Base-by-base conservation (phyloP, 2,797 vertebrate species). In the Gymnothorax reevesii region DNA sequence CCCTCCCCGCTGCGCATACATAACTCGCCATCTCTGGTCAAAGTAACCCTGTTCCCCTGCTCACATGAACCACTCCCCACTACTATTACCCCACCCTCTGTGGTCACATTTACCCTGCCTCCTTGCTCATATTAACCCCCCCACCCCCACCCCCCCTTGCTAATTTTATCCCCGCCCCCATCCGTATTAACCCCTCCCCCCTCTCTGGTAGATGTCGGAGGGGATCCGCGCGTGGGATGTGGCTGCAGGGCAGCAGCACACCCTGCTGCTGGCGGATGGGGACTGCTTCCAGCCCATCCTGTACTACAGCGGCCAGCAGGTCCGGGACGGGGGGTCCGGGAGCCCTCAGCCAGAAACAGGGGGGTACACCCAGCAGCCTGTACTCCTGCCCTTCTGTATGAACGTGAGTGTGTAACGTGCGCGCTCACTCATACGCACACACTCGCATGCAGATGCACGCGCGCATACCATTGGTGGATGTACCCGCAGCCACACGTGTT, bases 271-370 rank as follows among this genome's bases (percentile, higher is more conserved):
- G 75, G 97, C 97, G 33, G 98, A 99, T 71, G 97, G 97, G 9
- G 96, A 98, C 91, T 98, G 98, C 85, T 97, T 97, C 90, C 98
- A 99, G 88, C 98, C 98, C 91, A 97, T 96, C 71, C 94, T 99
- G 54, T 99, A 98, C 93, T 99, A 98, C 91, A 97, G 98, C 89
- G 98, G 98, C 5, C 95, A 94, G 89, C 97, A 97, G 92, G 94
- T 96, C 73, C 89, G 86, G 64, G 88, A 92, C 87, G 94, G 94
- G 87, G 0, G n/a, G 0, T 15, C 86, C 73, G 89, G 89, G 42
- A 90, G 33, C 60, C 88, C 92, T 86, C 91, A 93, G 91, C 94
- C 94, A 90, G 91, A 90, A 17, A 83, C 27, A 0, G 92, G 92
- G 13, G 93, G 93, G 84, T 95, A 92, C 93, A 95, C 96, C 75